A percentile compares a stretch with the other conserved stretches of the same genome.
phyloP scores from a whole-genome alignment of 2,113 vertebrate genomes.

The Pyxicephalus adspersus region DNA sequence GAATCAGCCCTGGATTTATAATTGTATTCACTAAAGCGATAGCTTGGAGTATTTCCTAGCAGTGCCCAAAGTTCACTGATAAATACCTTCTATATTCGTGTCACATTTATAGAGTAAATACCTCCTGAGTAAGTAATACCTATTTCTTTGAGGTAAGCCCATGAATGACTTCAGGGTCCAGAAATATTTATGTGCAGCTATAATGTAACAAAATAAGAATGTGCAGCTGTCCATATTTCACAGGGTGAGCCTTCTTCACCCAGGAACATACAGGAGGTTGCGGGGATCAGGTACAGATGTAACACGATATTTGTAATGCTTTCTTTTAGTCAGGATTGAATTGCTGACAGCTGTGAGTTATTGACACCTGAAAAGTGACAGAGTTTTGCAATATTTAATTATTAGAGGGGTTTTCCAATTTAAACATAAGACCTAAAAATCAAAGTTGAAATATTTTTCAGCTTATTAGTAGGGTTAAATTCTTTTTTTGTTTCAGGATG shows the following conservation, averaged over 20 bases:
- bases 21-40: not conserved
- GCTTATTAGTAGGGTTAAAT: no score
- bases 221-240: conserved; percentile 42
- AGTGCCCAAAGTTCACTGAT: not conserved
- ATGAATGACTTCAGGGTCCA: conserved; percentile 28
- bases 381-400: no score
- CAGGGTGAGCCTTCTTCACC: not conserved
- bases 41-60: conserved; percentile 11
- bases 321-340: not conserved
- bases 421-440: no score
- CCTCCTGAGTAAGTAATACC: conserved; percentile 18
- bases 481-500: no score
- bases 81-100: not conserved
- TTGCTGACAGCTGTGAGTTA: no score
- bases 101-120: conserved; percentile 16
- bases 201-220: conserved; percentile 30
- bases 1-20: conserved; percentile 10
- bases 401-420: no score
- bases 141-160: conserved; percentile 34
- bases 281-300: not conserved
- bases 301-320: not conserved
- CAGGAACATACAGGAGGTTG: conserved; percentile 4
- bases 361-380: no score
- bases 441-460: no score
- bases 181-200: conserved; percentile 19